Conservation (phyloP, 2,797 vertebrate genomes). For the Masticophis lateralis region DNA sequence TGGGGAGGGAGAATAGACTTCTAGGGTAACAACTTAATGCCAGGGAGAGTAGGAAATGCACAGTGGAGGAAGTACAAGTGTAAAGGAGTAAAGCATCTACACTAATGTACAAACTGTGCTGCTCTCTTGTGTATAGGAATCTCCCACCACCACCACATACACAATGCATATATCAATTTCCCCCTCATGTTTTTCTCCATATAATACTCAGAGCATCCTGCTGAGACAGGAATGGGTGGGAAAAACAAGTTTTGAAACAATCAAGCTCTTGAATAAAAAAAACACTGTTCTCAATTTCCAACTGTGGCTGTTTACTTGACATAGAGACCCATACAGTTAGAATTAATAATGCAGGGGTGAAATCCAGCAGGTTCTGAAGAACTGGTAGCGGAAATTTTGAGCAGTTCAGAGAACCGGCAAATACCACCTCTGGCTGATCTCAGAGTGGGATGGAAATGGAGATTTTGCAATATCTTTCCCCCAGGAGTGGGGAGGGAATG, state of each 20-base stretch:
- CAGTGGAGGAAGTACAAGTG: neutral
- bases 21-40: neutral
- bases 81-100: neutral
- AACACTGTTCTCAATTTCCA: neutral
- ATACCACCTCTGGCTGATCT: too few relatives aligned
- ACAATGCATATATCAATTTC: neutral
- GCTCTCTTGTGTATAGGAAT: neutral
- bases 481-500: too few relatives aligned
- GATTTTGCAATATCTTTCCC: too few relatives aligned
- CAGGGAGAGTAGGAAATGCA: neutral
- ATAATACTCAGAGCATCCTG: neutral
- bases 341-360: neutral
- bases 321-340: neutral
- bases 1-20: neutral
- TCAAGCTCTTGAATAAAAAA: neutral
- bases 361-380: too few relatives aligned
- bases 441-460: too few relatives aligned
- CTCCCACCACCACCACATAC: neutral
- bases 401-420: too few relatives aligned
- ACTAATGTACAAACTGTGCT: neutral
- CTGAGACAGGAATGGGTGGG: neutral
- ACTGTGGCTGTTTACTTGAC: neutral
- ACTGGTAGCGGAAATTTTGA: too few relatives aligned
- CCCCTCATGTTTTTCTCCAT: neutral
- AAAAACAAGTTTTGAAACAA: neutral